Percentiles rank a stretch among this genome's conserved stretches.
Evolutionary conservation across 1,140 invertebrate species (phyloP).

Genomic region (Ips nitidus): DNA sequence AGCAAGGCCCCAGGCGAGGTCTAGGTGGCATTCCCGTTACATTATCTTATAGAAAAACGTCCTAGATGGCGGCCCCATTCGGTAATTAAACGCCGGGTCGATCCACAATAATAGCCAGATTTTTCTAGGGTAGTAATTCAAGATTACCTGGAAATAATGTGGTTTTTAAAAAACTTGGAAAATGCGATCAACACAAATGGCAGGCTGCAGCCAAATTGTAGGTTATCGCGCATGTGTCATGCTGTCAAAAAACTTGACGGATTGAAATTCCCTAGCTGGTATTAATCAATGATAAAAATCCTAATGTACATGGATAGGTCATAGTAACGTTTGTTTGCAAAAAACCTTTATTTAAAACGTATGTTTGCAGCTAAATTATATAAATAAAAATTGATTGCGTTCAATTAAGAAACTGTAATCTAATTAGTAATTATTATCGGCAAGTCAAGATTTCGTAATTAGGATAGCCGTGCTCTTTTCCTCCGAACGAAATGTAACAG

Average conservation of each 20-base stretch:
- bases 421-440: background rate
- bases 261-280: constrained; percentile 11
- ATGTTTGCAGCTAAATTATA: too few relatives aligned
- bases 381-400: too few relatives aligned
- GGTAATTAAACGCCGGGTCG: too few relatives aligned
- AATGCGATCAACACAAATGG: constrained; percentile 51
- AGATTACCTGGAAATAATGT: constrained; percentile 47
- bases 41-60: too few relatives aligned
- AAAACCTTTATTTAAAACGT: too few relatives aligned
- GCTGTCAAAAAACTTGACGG: constrained; percentile 27
- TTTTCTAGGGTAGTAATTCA: constrained; percentile 2
- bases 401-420: too few relatives aligned
- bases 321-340: too few relatives aligned
- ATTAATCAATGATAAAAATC: too few relatives aligned
- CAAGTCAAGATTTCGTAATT: constrained; percentile 2
- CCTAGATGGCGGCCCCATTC: too few relatives aligned
- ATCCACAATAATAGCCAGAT: background rate
- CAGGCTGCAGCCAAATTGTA: constrained; percentile 48
- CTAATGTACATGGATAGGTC: too few relatives aligned
- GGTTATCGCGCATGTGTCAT: constrained; percentile 49
- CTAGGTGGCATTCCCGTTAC: constrained; percentile 42
- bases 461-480: constrained; percentile 56
- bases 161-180: constrained; percentile 43
- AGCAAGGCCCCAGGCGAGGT: constrained; percentile 43
- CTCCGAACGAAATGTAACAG: constrained; percentile 71